A percentile compares a stretch with the other conserved stretches of the same genome.
phyloP scores from a whole-genome alignment of 2,888 invertebrate species.

The Metacarcinus magister region DNA sequence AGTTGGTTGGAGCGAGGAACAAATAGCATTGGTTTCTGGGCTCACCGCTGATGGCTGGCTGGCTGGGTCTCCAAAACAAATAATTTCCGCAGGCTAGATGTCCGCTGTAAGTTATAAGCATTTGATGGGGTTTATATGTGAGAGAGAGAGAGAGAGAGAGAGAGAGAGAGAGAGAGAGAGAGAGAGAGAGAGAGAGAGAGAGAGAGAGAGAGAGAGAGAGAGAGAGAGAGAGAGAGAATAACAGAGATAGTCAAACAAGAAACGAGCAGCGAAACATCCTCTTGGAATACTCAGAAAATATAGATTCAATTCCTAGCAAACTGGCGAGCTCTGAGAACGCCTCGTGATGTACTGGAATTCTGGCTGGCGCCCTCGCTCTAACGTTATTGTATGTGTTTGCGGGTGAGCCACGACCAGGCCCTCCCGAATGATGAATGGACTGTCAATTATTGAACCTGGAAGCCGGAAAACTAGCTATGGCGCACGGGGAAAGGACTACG shows the following conservation, averaged over 20 bases:
- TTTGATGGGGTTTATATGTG: background rate
- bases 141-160: constrained; percentile 30
- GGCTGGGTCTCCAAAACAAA: constrained; percentile 8
- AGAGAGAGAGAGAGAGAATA: constrained; percentile 29
- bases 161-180: constrained; percentile 35
- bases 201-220: constrained; percentile 53
- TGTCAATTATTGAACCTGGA: constrained; percentile 32
- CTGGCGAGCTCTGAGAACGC: background rate
- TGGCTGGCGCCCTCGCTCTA: background rate
- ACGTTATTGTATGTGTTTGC: background rate
- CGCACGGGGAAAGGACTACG: background rate
- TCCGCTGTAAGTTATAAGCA: background rate
- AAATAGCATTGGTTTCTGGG: background rate
- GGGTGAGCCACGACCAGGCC: background rate
- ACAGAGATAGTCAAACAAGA: background rate
- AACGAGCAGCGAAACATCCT: background rate
- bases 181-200: background rate
- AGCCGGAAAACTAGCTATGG: constrained; percentile 38
- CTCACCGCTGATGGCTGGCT: background rate
- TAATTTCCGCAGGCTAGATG: background rate
- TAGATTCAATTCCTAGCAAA: background rate
- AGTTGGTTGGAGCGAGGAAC: background rate
- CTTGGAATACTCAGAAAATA: background rate
- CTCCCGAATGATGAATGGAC: background rate
- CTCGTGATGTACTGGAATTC: background rate